Percentiles rank a stretch among this genome's conserved stretches.
Evolutionary conservation across 1,140 invertebrate genomes (phyloP).

Genomic region (Zaprionus inermis): DNA sequence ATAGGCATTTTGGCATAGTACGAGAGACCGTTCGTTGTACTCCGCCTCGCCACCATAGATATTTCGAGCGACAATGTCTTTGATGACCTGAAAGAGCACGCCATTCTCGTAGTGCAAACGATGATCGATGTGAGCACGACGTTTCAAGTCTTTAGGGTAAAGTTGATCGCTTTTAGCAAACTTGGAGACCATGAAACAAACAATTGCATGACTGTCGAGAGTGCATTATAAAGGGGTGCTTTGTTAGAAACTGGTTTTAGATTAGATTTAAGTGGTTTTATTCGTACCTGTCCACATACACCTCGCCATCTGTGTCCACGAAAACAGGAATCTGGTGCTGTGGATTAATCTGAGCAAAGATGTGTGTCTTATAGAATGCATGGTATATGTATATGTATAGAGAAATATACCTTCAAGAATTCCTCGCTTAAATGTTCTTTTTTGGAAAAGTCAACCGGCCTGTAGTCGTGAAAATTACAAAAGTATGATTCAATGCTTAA

Average conservation of each 20-base stretch:
- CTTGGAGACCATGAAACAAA: slow-evolving; percentile 88
- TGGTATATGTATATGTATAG: not conserved
- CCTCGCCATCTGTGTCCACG: slow-evolving; percentile 87
- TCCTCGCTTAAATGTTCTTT: slow-evolving; percentile 72
- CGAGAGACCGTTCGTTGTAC: slow-evolving; percentile 52
- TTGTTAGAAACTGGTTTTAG: not conserved
- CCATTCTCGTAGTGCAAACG: slow-evolving; percentile 90
- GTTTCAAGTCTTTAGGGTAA: slow-evolving; percentile 88
- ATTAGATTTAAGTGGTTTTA: not conserved
- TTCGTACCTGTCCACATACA: slow-evolving; percentile 86
- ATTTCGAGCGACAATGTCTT: slow-evolving; percentile 74
- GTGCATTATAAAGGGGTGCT: slow-evolving; percentile 1
- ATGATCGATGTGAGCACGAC: slow-evolving; percentile 88
- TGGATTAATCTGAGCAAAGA: slow-evolving; percentile 86
- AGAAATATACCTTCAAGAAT: slow-evolving; percentile 61
- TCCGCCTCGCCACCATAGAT: slow-evolving; percentile 77
- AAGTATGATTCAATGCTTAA: not conserved
- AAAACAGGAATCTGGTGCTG: slow-evolving; percentile 88
- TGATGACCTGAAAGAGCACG: slow-evolving; percentile 85
- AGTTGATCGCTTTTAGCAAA: slow-evolving; percentile 88
- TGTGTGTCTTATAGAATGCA: not conserved
- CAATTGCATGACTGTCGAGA: slow-evolving; percentile 87
- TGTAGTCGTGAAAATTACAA: slow-evolving; percentile 1
- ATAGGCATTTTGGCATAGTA: slow-evolving; percentile 84
- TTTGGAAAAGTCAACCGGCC: slow-evolving; percentile 70